These are phyloP conservation scores for Euproctis similis DNA, from an alignment of 2,888 invertebrate genomes.

Conservation along the genomic window DNA sequence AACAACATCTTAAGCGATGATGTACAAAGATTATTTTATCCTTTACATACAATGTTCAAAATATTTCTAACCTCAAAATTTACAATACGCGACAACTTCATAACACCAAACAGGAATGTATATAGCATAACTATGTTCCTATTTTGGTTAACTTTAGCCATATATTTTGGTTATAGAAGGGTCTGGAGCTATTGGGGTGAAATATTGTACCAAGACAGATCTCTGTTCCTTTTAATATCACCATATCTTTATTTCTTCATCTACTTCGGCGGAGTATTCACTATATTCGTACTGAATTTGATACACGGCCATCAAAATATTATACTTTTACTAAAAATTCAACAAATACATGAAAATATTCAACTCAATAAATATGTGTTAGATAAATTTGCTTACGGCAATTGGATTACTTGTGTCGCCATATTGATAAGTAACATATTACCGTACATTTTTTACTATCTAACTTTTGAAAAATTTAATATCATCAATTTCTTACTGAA, in stretches of 20 bases:
- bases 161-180: not conserved
- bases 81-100: constrained; percentile 1
- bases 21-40: constrained; percentile 1
- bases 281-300: not conserved
- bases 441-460: not conserved
- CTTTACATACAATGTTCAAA: not conserved
- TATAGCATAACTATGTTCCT: not conserved
- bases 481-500: not conserved
- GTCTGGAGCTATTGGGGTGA: too few relatives aligned
- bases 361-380: too few relatives aligned
- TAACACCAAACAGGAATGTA: constrained; percentile 1
- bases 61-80: constrained; percentile 2
- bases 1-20: not conserved
- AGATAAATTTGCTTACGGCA: not conserved
- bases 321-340: not conserved
- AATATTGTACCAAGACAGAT: too few relatives aligned
- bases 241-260: not conserved
- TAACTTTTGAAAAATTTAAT: not conserved
- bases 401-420: not conserved
- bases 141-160: not conserved
- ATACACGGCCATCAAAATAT: not conserved
- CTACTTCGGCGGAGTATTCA: not conserved
- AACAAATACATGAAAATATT: not conserved
- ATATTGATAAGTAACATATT: not conserved
- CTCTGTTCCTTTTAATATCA: too few relatives aligned